These are phyloP conservation scores for Pelusios castaneus DNA, from an alignment of 2,113 vertebrate genomes.

Conservation along the genomic window DNA sequence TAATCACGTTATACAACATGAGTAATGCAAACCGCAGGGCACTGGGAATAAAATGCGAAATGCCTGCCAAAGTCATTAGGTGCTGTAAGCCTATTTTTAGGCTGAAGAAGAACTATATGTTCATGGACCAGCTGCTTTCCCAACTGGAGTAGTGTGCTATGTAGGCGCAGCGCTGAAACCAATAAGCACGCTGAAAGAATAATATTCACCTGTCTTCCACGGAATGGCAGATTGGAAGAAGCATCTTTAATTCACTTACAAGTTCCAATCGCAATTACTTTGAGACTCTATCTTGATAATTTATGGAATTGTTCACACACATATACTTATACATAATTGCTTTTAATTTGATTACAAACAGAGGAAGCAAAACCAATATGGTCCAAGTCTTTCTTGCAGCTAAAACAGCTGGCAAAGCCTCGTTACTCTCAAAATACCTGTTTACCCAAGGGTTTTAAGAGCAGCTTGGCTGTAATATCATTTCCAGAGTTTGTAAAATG, in stretches of 20 bases:
- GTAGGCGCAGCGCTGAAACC: constrained; percentile 17
- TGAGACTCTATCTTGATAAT: constrained; percentile 35
- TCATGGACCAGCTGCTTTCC: constrained; percentile 56
- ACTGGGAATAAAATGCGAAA: constrained; percentile 46
- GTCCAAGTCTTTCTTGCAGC: background rate
- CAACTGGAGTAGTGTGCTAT: background rate
- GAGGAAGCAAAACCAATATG: constrained; percentile 22
- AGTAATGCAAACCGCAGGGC: constrained; percentile 1
- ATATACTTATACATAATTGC: constrained; percentile 45
- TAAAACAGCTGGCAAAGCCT: constrained; percentile 32
- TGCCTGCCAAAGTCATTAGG: constrained; percentile 45
- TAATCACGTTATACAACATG: background rate
- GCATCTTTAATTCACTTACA: constrained; percentile 40
- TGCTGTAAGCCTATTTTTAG: constrained; percentile 49
- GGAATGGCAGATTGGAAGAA: constrained; percentile 43
- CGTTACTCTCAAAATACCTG: constrained; percentile 30
- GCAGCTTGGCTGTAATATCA: background rate
- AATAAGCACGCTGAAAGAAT: background rate
- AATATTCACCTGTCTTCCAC: constrained; percentile 25
- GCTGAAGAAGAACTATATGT: constrained; percentile 37
- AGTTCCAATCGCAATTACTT: constrained; percentile 51
- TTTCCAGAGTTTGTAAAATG: background rate
- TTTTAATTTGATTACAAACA: constrained; percentile 40
- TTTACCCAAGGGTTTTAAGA: constrained; percentile 14
- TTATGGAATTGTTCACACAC: constrained; percentile 19